phyloP scores from a whole-genome alignment of 2,888 invertebrate species.

The Opisthograptis luteolata region DNA sequence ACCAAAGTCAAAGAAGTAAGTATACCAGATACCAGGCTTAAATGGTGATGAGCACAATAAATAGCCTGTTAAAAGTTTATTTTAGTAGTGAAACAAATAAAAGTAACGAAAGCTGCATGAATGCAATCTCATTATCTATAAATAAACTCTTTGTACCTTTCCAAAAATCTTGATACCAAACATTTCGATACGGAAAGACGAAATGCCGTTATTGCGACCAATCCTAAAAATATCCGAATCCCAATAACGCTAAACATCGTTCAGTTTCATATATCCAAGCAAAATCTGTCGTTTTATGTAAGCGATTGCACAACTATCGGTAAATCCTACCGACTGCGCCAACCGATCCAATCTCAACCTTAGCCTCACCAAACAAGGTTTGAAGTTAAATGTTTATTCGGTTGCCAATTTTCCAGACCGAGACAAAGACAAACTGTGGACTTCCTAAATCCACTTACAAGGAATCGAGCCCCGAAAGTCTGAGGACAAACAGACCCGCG shows the following conservation, averaged over 20 bases:
- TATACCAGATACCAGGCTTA: too few relatives aligned
- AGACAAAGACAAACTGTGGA: conserved; percentile 28
- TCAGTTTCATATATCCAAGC: conserved; percentile 38
- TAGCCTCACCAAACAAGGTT: not conserved
- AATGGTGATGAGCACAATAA: too few relatives aligned
- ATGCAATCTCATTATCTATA: too few relatives aligned
- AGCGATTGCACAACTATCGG: conserved; percentile 28
- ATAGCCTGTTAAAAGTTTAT: too few relatives aligned
- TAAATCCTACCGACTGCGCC: conserved; percentile 8
- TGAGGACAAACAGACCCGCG: conserved; percentile 26
- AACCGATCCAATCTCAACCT: not conserved
- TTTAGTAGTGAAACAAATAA: too few relatives aligned
- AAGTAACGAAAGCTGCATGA: too few relatives aligned
- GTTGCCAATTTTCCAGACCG: conserved; percentile 8
- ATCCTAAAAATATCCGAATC: conserved; percentile 24
- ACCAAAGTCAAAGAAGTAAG: too few relatives aligned
- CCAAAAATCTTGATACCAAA: conserved; percentile 3
- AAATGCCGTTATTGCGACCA: conserved; percentile 15
- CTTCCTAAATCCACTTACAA: conserved; percentile 33
- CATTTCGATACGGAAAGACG: conserved; percentile 5
- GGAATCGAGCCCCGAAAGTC: conserved; percentile 28
- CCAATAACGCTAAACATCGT: conserved; percentile 48
- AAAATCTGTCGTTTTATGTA: conserved; percentile 28
- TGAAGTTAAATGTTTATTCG: not conserved
- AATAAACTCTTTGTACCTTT: not conserved